Conservation (phyloP, 2,888 invertebrate species). For the Plebejus melissa region DNA sequence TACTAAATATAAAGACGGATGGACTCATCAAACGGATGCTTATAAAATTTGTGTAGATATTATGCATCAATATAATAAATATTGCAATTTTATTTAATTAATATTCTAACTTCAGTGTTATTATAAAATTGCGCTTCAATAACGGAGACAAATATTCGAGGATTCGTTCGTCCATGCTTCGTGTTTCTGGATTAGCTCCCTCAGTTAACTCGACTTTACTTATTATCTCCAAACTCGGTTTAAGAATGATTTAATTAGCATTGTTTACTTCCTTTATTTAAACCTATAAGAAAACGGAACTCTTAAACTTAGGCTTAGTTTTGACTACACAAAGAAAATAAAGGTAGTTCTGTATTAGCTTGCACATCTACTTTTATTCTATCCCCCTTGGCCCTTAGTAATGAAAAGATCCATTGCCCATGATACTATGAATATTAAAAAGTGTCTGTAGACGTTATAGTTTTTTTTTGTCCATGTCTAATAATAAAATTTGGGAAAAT, state of each 20-base stretch:
- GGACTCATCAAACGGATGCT: too few relatives aligned
- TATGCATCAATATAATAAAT: background rate
- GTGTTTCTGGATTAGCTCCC: conserved; percentile 34
- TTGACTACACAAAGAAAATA: too few relatives aligned
- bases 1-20: too few relatives aligned
- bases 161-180: conserved; percentile 44
- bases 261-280: background rate
- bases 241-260: conserved; percentile 12
- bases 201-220: conserved; percentile 13
- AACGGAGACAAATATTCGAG: conserved; percentile 47
- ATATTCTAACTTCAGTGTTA: background rate
- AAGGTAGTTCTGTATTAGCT: too few relatives aligned
- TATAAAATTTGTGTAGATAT: background rate
- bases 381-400: too few relatives aligned
- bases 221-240: conserved; percentile 22
- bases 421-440: too few relatives aligned
- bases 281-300: background rate
- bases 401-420: too few relatives aligned
- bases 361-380: too few relatives aligned
- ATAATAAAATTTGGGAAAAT: too few relatives aligned
- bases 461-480: too few relatives aligned
- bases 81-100: background rate
- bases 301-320: background rate
- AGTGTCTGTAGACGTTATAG: too few relatives aligned
- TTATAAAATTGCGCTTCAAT: conserved; percentile 38